Conservation (phyloP, 2,888 invertebrate genomes). For the Patella ulyssiponensis region DNA sequence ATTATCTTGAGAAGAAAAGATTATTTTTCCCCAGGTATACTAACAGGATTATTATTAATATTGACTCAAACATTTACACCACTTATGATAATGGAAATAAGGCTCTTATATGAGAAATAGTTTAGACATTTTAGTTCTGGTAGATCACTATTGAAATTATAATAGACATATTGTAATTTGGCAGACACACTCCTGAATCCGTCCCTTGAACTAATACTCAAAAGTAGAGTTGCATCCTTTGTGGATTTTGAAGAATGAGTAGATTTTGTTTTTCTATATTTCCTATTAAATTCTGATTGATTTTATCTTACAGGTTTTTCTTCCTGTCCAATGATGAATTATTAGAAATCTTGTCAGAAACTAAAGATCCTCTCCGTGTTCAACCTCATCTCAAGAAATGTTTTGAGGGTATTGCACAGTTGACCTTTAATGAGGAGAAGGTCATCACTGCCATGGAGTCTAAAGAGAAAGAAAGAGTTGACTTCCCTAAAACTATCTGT, state of each 20-base stretch:
- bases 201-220: no score
- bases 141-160: no score
- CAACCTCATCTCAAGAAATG: constrained; percentile 73
- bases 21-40: constrained; percentile 70
- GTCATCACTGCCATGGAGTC: constrained; percentile 71
- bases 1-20: constrained; percentile 71
- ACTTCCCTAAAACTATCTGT: constrained; percentile 60
- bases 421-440: constrained; percentile 65
- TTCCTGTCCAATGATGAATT: constrained; percentile 72
- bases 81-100: no score
- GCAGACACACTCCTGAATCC: no score
- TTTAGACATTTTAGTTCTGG: no score
- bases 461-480: constrained; percentile 69
- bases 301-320: constrained; percentile 62
- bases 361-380: constrained; percentile 71
- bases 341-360: constrained; percentile 71
- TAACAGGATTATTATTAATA: background rate
- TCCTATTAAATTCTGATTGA: background rate
- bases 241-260: no score
- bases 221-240: no score
- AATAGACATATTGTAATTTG: no score
- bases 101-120: no score
- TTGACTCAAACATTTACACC: no score
- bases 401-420: constrained; percentile 71
- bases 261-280: no score